These are phyloP conservation scores for Microcebus jonahi DNA, from an alignment of 2,113 vertebrate genomes.

Conservation along the genomic window DNA sequence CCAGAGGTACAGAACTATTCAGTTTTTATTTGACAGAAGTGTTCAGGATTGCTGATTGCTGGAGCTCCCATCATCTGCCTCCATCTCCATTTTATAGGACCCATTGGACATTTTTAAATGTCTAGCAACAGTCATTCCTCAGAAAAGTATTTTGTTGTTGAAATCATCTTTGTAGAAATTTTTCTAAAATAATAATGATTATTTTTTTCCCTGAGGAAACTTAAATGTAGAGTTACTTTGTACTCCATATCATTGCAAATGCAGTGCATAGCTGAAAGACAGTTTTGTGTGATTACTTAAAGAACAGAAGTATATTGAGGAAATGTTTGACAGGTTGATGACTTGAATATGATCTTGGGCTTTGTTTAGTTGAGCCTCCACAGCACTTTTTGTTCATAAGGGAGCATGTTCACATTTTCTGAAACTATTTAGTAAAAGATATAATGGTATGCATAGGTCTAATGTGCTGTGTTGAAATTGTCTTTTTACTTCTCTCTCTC, in stretches of 20 bases:
- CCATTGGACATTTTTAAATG: conserved; percentile 36
- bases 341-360: not conserved
- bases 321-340: conserved; percentile 34
- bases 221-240: conserved; percentile 48
- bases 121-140: conserved; percentile 16
- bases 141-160: conserved; percentile 34
- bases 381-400: not conserved
- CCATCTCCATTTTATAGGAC: conserved; percentile 13
- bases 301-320: conserved; percentile 3
- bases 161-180: conserved; percentile 60
- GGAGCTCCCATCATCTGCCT: not conserved
- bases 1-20: not conserved
- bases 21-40: conserved; percentile 30
- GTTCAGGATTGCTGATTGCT: conserved; percentile 25
- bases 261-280: not conserved
- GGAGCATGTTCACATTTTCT: conserved; percentile 9
- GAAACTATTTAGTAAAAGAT: conserved; percentile 31
- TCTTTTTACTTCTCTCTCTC: not conserved
- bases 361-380: not conserved
- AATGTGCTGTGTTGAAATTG: not conserved
- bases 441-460: not conserved
- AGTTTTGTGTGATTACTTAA: conserved; percentile 44
- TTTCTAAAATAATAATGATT: conserved; percentile 58
- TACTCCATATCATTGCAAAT: not conserved
- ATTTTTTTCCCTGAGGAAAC: not conserved